These are phyloP conservation scores for Dendroctonus valens DNA, from an alignment of 1,140 invertebrate species.

Conservation along the genomic window DNA sequence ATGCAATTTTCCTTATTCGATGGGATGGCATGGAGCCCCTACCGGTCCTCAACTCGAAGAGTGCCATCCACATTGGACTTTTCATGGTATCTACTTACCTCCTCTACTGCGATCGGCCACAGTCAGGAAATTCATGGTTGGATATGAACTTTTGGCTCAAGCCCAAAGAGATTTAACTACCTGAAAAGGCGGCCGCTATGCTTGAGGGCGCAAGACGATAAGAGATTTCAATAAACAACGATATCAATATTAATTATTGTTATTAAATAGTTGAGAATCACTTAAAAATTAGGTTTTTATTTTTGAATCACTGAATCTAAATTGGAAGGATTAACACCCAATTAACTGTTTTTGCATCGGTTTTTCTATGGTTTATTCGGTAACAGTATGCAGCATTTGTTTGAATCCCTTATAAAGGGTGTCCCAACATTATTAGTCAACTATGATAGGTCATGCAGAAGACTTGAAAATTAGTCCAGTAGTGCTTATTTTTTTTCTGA, in stretches of 20 bases:
- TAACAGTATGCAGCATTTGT: too few species aligned
- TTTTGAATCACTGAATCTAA: too few species aligned
- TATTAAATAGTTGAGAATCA: too few species aligned
- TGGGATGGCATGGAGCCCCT: conserved; percentile 99
- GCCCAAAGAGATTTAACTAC: conserved; percentile 88
- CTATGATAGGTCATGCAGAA: too few species aligned
- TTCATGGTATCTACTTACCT: conserved; percentile 91
- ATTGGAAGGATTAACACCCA: too few species aligned
- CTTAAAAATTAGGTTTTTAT: too few species aligned
- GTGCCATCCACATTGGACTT: conserved; percentile 83
- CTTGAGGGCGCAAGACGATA: conserved; percentile 55
- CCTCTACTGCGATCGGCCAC: conserved; percentile 90
- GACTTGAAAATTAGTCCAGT: too few species aligned
- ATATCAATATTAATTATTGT: neutral
- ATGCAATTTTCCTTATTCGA: conserved; percentile 94
- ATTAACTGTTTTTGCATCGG: too few species aligned
- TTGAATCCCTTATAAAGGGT: too few species aligned
- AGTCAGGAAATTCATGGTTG: conserved; percentile 97
- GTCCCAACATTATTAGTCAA: too few species aligned
- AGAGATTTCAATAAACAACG: conserved; percentile 26
- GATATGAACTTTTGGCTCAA: conserved; percentile 90
- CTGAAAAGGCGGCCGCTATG: conserved; percentile 86
- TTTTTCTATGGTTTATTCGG: too few species aligned
- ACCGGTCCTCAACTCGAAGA: conserved; percentile 66
- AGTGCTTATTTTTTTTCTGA: too few species aligned